Conservation (phyloP, 1,140 invertebrate species). For the Aphaenogaster ashmeadi region DNA sequence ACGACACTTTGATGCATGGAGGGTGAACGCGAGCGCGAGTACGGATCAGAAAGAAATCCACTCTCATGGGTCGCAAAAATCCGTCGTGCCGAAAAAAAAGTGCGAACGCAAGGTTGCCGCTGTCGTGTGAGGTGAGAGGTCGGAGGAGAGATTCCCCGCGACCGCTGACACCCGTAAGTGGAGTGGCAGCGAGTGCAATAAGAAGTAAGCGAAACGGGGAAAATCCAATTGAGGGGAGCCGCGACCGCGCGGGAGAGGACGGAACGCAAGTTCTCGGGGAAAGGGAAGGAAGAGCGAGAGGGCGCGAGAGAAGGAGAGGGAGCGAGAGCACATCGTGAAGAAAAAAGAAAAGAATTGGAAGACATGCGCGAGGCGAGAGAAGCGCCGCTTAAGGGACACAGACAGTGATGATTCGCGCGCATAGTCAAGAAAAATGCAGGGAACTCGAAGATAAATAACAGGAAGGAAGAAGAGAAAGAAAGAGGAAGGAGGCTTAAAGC, state of each 20-base stretch:
- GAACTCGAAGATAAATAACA: background rate
- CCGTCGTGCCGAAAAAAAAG: constrained; percentile 22
- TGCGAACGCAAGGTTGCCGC: constrained; percentile 45
- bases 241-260: background rate
- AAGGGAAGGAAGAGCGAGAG: background rate
- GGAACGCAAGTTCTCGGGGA: background rate
- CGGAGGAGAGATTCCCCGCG: constrained; percentile 48
- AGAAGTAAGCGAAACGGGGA: constrained; percentile 47
- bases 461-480: constrained; percentile 16
- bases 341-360: constrained; percentile 15
- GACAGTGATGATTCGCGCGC: background rate
- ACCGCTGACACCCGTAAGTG: constrained; percentile 54
- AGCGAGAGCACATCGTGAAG: constrained; percentile 12
- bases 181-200: constrained; percentile 43
- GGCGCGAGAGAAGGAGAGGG: constrained; percentile 32
- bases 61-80: constrained; percentile 46
- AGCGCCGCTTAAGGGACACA: constrained; percentile 15
- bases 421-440: background rate
- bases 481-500: constrained; percentile 29
- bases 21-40: constrained; percentile 14
- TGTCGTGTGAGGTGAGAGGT: constrained; percentile 15
- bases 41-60: constrained; percentile 52
- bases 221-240: constrained; percentile 55
- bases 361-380: background rate
- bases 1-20: constrained; percentile 49